Evolutionary conservation across 1,140 invertebrate species (phyloP).

Genomic region (Hylyphantes graminicola): DNA sequence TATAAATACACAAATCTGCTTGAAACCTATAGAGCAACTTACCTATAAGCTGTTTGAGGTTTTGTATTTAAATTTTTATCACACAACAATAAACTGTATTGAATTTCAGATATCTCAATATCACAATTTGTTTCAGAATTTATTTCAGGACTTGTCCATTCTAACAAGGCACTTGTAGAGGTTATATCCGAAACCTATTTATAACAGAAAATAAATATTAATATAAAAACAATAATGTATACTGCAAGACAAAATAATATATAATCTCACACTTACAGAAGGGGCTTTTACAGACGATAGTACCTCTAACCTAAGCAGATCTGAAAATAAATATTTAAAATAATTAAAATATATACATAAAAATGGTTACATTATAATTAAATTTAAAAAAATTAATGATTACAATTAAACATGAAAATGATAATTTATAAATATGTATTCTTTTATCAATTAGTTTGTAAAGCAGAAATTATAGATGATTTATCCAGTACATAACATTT

Average conservation of each 20-base stretch:
- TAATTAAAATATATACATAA: constrained; percentile 58
- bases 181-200: constrained; percentile 42
- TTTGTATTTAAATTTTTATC: constrained; percentile 46
- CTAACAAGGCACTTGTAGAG: constrained; percentile 53
- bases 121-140: constrained; percentile 35
- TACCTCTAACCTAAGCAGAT: constrained; percentile 9
- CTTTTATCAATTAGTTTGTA: background rate
- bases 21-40: background rate
- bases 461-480: no score
- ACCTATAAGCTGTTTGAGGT: constrained; percentile 35
- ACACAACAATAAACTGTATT: constrained; percentile 37
- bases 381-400: background rate
- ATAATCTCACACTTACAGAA: constrained; percentile 27
- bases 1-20: background rate
- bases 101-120: constrained; percentile 20
- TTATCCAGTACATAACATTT: no score
- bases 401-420: background rate
- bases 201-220: constrained; percentile 3
- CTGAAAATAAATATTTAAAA: constrained; percentile 58
- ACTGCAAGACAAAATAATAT: background rate
- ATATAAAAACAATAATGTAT: background rate
- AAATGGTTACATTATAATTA: background rate
- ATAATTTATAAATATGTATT: background rate
- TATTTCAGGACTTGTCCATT: constrained; percentile 26
- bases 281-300: constrained; percentile 30